A percentile compares a stretch with the other conserved stretches of the same genome.
phyloP scores from a whole-genome alignment of 2,113 vertebrate genomes.

The Geothlypis trichas region DNA sequence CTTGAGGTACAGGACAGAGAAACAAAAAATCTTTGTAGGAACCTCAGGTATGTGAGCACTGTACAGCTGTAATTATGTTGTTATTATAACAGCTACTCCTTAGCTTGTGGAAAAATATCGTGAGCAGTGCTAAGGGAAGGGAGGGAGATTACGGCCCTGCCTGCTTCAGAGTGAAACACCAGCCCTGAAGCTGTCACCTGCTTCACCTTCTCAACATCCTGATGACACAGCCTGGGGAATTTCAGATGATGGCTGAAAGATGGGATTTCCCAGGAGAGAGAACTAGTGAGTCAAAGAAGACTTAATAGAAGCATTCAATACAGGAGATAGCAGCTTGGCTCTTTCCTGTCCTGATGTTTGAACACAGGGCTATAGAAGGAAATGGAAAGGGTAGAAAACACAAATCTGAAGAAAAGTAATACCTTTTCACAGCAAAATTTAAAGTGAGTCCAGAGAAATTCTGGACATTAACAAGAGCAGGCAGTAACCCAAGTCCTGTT shows the following conservation, averaged over 20 bases:
- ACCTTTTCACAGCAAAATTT: not conserved
- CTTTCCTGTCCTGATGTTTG: not conserved
- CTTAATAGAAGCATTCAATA: not conserved
- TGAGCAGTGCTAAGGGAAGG: not conserved
- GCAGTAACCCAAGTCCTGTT: not conserved
- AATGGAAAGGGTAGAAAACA: not conserved
- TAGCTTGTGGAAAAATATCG: not conserved
- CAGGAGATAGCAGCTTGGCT: not conserved
- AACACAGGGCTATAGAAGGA: not conserved
- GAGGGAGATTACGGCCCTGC: not conserved
- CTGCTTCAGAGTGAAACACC: not conserved
- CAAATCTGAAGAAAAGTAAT: not conserved
- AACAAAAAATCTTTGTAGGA: not conserved
- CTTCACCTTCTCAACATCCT: not conserved
- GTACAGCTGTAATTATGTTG: not conserved
- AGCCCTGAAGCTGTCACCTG: not conserved
- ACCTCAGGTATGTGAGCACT: not conserved
- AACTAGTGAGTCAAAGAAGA: not conserved
- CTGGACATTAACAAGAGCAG: not conserved
- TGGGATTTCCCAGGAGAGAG: not conserved
- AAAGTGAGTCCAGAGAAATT: not conserved
- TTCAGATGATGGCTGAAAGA: not conserved
- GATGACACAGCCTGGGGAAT: not conserved
- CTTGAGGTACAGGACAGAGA: not conserved
- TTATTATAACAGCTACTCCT: not conserved